Percentiles rank a stretch among this genome's conserved stretches.
Evolutionary conservation across 2,888 invertebrate species (phyloP).

Genomic region (Luperina nickerlii): DNA sequence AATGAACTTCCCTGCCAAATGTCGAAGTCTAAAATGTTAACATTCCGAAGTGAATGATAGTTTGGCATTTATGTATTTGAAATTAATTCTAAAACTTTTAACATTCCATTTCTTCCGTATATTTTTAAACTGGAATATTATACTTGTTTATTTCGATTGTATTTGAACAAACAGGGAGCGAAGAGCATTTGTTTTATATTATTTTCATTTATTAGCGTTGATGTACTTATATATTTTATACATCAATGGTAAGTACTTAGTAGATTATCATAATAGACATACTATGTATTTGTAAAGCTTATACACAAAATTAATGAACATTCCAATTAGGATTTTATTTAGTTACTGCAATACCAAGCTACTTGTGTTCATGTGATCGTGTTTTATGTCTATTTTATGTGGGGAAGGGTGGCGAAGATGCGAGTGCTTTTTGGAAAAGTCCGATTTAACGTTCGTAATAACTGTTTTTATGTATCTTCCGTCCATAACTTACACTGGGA

Average conservation of each 20-base stretch:
- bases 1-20: constrained; percentile 27
- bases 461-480: constrained; percentile 59
- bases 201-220: constrained; percentile 49
- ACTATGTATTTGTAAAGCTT: constrained; percentile 53
- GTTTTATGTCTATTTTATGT: constrained; percentile 54
- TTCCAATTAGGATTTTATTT: constrained; percentile 67
- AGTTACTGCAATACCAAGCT: constrained; percentile 52
- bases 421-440: constrained; percentile 50
- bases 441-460: constrained; percentile 43
- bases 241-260: constrained; percentile 64
- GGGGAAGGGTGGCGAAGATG: constrained; percentile 21
- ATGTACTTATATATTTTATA: constrained; percentile 62
- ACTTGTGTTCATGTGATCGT: constrained; percentile 52
- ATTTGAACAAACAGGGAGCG: constrained; percentile 49
- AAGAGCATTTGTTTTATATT: constrained; percentile 56
- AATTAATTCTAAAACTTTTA: constrained; percentile 63
- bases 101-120: constrained; percentile 80
- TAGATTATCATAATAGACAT: constrained; percentile 51
- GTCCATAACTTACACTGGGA: constrained; percentile 59
- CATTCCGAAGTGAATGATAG: constrained; percentile 55
- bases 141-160: constrained; percentile 40
- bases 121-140: constrained; percentile 62
- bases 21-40: constrained; percentile 32
- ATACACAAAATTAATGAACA: constrained; percentile 64
- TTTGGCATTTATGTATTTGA: constrained; percentile 44